phyloP scores from a whole-genome alignment of 2,888 invertebrate species.

The Fabriciana adippe region DNA sequence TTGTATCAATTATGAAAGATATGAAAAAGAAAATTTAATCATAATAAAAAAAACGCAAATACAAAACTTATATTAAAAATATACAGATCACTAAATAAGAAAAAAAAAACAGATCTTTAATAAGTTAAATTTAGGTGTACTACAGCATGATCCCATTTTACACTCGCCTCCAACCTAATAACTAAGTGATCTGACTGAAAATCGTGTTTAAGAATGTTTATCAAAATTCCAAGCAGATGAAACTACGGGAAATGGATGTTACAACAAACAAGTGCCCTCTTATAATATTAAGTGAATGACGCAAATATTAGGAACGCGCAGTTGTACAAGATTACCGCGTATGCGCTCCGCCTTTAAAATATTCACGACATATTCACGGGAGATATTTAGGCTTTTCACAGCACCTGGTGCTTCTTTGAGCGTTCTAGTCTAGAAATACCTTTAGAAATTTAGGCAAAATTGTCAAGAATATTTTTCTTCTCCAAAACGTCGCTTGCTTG shows the following conservation, averaged over 20 bases:
- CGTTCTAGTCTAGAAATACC: constrained; percentile 30
- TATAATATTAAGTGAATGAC: constrained; percentile 1
- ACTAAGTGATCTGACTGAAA: too few species aligned
- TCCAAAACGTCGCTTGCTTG: constrained; percentile 20
- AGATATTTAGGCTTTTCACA: constrained; percentile 38
- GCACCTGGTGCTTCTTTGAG: constrained; percentile 34
- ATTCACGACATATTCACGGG: constrained; percentile 34
- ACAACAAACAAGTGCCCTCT: neutral
- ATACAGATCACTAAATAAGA: too few species aligned
- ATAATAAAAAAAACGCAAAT: too few species aligned
- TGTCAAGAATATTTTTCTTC: constrained; percentile 33
- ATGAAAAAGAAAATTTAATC: too few species aligned
- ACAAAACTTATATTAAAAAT: too few species aligned
- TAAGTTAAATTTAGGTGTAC: too few species aligned
- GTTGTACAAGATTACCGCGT: constrained; percentile 21
- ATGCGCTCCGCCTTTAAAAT: constrained; percentile 31
- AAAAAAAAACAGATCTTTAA: too few species aligned
- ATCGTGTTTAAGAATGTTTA: neutral
- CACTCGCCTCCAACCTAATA: too few species aligned
- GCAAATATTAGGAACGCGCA: neutral
- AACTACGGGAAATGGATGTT: neutral
- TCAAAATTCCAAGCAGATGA: neutral
- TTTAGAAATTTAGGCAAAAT: constrained; percentile 31
- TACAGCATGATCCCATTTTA: too few species aligned
- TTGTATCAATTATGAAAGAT: too few species aligned